Percentiles rank a stretch among this genome's conserved stretches.
Evolutionary conservation across 1,140 invertebrate genomes (phyloP).

Genomic region (Drosophila varians): DNA sequence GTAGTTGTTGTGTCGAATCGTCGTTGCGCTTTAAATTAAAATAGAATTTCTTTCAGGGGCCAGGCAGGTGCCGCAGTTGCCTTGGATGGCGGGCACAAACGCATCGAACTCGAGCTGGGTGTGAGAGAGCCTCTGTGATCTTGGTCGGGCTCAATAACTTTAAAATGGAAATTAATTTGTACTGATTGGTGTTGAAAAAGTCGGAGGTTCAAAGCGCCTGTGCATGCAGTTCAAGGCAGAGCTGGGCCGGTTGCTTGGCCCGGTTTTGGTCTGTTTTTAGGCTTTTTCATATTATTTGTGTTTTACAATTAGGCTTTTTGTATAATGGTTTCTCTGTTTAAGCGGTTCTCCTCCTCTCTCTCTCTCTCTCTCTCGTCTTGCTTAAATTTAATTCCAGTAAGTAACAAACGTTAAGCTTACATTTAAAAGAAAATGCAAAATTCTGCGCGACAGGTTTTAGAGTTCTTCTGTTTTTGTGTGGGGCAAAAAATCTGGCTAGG

Average conservation of each 20-base stretch:
- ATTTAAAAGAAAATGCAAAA: conserved; percentile 79
- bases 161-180: conserved; percentile 79
- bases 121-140: conserved; percentile 18
- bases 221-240: conserved; percentile 35
- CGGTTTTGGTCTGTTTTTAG: conserved; percentile 50
- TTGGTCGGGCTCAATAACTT: conserved; percentile 52
- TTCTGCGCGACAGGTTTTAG: conserved; percentile 67
- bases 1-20: conserved; percentile 40
- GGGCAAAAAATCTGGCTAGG: conserved; percentile 21
- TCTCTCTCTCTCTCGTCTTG: conserved; percentile 11
- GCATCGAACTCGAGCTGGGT: conserved; percentile 27
- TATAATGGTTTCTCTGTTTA: conserved; percentile 29
- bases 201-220: conserved; percentile 21
- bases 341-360: conserved; percentile 23
- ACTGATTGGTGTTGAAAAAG: conserved; percentile 70
- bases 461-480: conserved; percentile 29
- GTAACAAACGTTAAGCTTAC: conserved; percentile 67
- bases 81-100: conserved; percentile 34
- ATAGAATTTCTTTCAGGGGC: conserved; percentile 36
- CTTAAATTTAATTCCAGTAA: conserved; percentile 68
- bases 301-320: conserved; percentile 24
- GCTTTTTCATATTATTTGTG: conserved; percentile 32
- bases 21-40: conserved; percentile 40
- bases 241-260: conserved; percentile 19
- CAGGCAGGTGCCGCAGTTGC: conserved; percentile 12